Evolutionary conservation across 37 sponge, comb jelly and placozoan species (phyloP).

Genomic region (Tethya wilhelma): DNA sequence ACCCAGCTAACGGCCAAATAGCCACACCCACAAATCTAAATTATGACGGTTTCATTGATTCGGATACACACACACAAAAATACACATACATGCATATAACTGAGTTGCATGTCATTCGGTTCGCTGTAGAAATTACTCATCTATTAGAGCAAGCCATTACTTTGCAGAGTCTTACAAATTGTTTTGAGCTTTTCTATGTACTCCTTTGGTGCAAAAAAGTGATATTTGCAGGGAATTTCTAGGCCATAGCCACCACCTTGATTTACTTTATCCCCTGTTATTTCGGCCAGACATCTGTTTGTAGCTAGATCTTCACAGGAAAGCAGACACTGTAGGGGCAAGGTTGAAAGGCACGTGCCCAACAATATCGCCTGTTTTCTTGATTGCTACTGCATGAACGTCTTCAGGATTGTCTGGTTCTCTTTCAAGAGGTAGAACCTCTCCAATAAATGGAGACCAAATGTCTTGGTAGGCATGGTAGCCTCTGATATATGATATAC

Average conservation of each 20-base stretch:
- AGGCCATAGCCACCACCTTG: conserved; percentile 36
- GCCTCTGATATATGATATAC: background rate
- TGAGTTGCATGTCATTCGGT: too few relatives aligned
- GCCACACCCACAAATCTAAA: too few relatives aligned
- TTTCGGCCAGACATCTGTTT: conserved; percentile 15
- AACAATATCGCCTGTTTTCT: too few relatives aligned
- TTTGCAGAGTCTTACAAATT: too few relatives aligned
- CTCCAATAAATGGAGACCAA: background rate
- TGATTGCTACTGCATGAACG: conserved; percentile 7
- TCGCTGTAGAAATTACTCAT: too few relatives aligned
- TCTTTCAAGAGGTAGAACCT: conserved; percentile 8
- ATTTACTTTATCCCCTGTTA: conserved; percentile 42
- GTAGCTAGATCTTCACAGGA: conserved; percentile 30
- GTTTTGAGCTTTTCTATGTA: conserved; percentile 15
- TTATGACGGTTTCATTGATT: too few relatives aligned
- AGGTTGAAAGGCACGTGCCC: too few relatives aligned
- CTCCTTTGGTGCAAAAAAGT: conserved; percentile 22
- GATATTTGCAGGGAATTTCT: conserved; percentile 12
- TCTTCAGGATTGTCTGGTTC: conserved; percentile 54
- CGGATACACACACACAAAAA: too few relatives aligned
- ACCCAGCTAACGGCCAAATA: too few relatives aligned
- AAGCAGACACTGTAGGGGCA: conserved; percentile 40
- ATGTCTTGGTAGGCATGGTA: background rate
- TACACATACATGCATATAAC: too few relatives aligned
- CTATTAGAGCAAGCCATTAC: too few relatives aligned